Evolutionary conservation across 2,888 invertebrate genomes (phyloP), one percentile per base, ranked within the genome.

Genomic region (Anthrax anthrax): DNA sequence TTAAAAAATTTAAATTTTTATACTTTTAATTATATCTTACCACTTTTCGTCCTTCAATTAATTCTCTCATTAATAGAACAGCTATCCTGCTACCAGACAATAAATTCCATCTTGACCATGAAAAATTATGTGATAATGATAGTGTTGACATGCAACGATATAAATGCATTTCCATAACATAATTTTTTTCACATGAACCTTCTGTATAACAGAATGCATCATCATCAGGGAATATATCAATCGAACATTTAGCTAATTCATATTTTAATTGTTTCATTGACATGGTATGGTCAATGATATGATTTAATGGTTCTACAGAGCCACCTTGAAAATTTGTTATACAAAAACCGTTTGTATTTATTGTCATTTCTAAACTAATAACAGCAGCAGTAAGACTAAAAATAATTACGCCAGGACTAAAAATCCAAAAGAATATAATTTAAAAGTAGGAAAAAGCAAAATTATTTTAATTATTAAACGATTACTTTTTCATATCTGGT

Each of bases 221-320:
- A 54, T 77, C 76, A 43, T 80, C 80, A 0, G 90, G 89, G 60
- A 90, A 90, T 49, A 90, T 72, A 58, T 90, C 87, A 46, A 88
- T 79, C 0, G 87, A 85, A 1, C 81, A 78, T 3, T 73, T 72
- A 8, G 77, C 74, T 6, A 69, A 55, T 9, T 56, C 60, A 29
- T 60, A 55, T 51, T 62, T 65, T 3, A 69, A 54, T 37, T 62
- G 62, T n/a, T 56, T 45, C 34, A 69, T 50, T 1, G 59, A 57
- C 4, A 64, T 34, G 0, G 59, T 60, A 47, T 58, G 59, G 16
- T 67, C 69, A 42, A 68, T 56, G 56, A 66, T 61, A 3, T 62
- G 60, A 43, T 60, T 65, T 5, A 68, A 57, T 41, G 56, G 53
- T n/a, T 58, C 57, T 47, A 60, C 60, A 5, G 48, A 42, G 47